Evolutionary conservation across 2,797 vertebrate genomes (phyloP).

Genomic region (Halcyon badia): DNA sequence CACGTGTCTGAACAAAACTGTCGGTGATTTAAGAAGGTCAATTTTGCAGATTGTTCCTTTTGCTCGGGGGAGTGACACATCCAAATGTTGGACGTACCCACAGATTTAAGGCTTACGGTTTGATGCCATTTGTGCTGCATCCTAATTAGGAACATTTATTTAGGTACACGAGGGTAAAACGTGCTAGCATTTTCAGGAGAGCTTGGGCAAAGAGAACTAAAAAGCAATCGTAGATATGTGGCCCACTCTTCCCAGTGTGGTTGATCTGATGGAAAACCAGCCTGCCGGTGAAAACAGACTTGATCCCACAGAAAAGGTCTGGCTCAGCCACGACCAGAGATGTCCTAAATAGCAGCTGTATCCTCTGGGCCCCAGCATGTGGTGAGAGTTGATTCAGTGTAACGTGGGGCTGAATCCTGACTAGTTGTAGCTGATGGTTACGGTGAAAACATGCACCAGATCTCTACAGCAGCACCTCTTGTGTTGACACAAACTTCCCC

Average conservation of each 20-base stretch:
- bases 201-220: background rate
- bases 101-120: background rate
- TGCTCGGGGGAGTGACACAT: background rate
- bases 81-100: background rate
- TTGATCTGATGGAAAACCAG: background rate
- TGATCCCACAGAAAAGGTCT: background rate
- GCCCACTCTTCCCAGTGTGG: background rate
- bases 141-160: background rate
- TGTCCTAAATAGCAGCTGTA: background rate
- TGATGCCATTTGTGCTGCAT: background rate
- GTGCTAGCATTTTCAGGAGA: background rate
- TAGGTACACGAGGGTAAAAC: background rate
- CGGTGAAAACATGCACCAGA: background rate
- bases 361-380: background rate
- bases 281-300: background rate
- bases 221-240: fast-evolving
- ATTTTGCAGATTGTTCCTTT: background rate
- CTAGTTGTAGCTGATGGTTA: fast-evolving
- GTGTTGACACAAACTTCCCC: background rate
- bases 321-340: background rate
- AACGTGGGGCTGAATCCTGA: background rate
- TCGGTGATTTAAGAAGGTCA: background rate
- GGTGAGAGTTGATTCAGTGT: background rate
- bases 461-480: background rate
- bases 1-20: background rate